Evolutionary conservation across 2,113 vertebrate species (phyloP).

Genomic region (Oceanodroma tethys): DNA sequence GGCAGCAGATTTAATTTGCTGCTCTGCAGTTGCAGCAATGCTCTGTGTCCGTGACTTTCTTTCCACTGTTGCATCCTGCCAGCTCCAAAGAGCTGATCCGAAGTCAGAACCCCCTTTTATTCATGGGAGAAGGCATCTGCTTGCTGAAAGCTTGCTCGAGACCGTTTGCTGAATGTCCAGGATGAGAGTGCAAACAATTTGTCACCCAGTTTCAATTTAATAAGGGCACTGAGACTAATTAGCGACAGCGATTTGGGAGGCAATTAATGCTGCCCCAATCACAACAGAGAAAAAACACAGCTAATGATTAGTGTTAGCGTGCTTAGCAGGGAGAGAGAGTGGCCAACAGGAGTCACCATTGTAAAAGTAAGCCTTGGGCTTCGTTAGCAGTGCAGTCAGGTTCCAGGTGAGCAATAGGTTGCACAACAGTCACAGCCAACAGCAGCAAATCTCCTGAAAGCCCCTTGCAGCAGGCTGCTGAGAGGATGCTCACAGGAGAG

Average conservation of each 20-base stretch:
- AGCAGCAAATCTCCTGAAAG: not conserved
- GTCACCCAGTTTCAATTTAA: not conserved
- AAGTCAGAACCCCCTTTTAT: not conserved
- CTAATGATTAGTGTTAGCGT: not conserved
- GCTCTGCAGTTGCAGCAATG: not conserved
- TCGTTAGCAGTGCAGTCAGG: not conserved
- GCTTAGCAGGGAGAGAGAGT: not conserved
- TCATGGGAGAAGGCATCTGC: not conserved
- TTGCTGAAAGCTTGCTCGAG: not conserved
- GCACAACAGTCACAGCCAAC: not conserved
- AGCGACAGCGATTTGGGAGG: not conserved
- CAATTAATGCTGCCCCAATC: not conserved
- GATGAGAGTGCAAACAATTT: not conserved
- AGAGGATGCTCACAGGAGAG: not conserved
- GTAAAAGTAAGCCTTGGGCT: constrained; percentile 1
- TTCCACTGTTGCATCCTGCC: not conserved
- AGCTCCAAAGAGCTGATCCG: not conserved
- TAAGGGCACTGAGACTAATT: not conserved
- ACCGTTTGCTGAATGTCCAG: not conserved
- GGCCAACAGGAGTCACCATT: constrained; percentile 53
- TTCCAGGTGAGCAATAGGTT: constrained; percentile 9
- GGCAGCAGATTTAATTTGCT: not conserved
- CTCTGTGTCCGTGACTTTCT: not conserved
- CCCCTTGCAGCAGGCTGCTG: not conserved
- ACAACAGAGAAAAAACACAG: not conserved